phyloP scores from a whole-genome alignment of 2,113 vertebrate species.

The Xiphias gladius region DNA sequence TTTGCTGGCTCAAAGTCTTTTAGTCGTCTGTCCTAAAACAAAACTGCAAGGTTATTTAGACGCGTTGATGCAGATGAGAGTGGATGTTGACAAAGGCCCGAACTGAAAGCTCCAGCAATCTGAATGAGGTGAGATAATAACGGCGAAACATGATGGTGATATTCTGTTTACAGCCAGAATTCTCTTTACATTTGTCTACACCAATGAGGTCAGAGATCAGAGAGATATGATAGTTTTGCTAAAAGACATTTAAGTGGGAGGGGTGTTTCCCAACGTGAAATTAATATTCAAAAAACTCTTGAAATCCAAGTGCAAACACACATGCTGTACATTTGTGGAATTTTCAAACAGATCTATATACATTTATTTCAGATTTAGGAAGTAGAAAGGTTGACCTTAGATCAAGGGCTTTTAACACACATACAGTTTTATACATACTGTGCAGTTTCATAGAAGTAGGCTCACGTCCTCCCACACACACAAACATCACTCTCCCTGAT shows the following conservation, averaged over 20 bases:
- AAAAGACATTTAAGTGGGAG: neutral
- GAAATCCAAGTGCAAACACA: neutral
- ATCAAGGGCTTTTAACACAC: neutral
- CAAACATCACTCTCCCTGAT: neutral
- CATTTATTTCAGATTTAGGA: too few relatives aligned
- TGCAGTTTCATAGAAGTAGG: neutral
- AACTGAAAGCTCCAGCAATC: neutral
- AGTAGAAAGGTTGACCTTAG: neutral
- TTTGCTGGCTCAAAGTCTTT: too few relatives aligned
- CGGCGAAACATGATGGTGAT: too few relatives aligned
- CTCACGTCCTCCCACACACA: neutral
- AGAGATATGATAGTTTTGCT: neutral
- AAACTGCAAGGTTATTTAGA: neutral
- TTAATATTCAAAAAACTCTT: neutral
- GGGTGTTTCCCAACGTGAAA: neutral
- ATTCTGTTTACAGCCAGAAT: neutral
- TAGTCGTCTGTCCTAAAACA: too few relatives aligned
- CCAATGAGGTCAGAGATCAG: neutral
- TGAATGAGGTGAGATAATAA: too few relatives aligned
- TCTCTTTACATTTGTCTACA: neutral
- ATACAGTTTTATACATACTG: neutral
- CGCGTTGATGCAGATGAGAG: neutral
- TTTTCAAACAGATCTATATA: too few relatives aligned
- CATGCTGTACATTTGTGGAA: neutral
- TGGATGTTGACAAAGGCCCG: neutral